Conservation (phyloP, 2,888 invertebrate species). For the Hipparchia sbordonii region DNA sequence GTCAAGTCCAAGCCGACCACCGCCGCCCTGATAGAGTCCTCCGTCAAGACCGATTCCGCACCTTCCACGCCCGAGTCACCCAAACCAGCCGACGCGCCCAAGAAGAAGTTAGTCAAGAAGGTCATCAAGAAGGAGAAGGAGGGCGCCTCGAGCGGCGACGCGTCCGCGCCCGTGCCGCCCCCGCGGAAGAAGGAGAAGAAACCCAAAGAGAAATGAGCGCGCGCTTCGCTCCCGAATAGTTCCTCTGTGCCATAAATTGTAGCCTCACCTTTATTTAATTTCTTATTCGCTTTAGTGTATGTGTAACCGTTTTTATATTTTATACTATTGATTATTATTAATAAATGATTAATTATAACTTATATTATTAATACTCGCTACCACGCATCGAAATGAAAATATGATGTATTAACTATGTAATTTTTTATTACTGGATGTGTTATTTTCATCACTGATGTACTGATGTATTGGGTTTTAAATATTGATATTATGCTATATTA, state of each 20-base stretch:
- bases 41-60: constrained; percentile 53
- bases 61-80: constrained; percentile 40
- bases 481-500: constrained; percentile 44
- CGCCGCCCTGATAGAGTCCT: constrained; percentile 72
- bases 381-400: constrained; percentile 57
- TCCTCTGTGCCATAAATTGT: constrained; percentile 78
- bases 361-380: constrained; percentile 52
- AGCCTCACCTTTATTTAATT: constrained; percentile 67
- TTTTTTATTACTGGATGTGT: constrained; percentile 52
- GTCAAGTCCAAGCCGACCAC: constrained; percentile 67
- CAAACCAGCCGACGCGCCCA: constrained; percentile 55
- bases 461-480: constrained; percentile 43
- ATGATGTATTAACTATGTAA: constrained; percentile 44
- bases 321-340: constrained; percentile 55
- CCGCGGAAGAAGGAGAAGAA: constrained; percentile 82
- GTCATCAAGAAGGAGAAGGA: constrained; percentile 80
- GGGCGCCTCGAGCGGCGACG: constrained; percentile 59
- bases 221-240: constrained; percentile 58
- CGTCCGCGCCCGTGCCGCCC: constrained; percentile 80
- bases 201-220: constrained; percentile 78
- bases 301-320: constrained; percentile 63
- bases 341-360: constrained; percentile 30
- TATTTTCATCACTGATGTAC: constrained; percentile 43
- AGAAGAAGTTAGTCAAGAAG: constrained; percentile 76
- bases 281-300: constrained; percentile 73